phyloP scores from a whole-genome alignment of 2,797 vertebrate genomes.

The Danio aesculapii region DNA sequence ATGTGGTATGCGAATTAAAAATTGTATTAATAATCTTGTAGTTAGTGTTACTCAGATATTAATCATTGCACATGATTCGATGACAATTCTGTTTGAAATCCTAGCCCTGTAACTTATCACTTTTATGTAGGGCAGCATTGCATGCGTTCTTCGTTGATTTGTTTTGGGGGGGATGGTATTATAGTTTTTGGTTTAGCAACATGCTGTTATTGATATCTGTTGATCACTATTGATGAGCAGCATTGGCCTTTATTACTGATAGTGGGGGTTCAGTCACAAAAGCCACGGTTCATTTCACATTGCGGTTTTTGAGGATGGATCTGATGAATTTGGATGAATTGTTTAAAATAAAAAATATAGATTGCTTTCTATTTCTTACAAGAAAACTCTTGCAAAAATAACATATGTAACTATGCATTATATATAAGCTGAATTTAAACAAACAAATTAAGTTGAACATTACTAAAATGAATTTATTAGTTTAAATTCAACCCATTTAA shows the following conservation, averaged over 20 bases:
- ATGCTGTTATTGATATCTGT: not conserved
- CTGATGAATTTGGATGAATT: no score
- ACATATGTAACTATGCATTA: no score
- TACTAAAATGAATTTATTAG: no score
- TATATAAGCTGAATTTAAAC: no score
- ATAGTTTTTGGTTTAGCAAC: not conserved
- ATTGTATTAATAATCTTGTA: constrained; percentile 22
- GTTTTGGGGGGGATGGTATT: no score
- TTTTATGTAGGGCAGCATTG: not conserved
- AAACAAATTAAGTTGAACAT: no score
- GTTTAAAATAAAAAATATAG: no score
- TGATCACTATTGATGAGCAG: not conserved
- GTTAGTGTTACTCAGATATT: constrained; percentile 2
- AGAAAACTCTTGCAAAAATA: no score
- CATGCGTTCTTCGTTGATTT: not conserved
- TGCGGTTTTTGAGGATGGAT: no score
- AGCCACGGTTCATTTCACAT: no score
- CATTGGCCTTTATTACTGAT: not conserved
- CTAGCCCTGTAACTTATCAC: not conserved
- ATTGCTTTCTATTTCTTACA: no score
- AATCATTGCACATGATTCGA: not conserved
- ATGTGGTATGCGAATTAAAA: constrained; percentile 14
- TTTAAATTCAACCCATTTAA: no score
- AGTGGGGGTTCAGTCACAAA: not conserved
- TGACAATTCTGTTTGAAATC: not conserved